phyloP scores from a whole-genome alignment of 2,113 vertebrate species.

The Clarias gariepinus region DNA sequence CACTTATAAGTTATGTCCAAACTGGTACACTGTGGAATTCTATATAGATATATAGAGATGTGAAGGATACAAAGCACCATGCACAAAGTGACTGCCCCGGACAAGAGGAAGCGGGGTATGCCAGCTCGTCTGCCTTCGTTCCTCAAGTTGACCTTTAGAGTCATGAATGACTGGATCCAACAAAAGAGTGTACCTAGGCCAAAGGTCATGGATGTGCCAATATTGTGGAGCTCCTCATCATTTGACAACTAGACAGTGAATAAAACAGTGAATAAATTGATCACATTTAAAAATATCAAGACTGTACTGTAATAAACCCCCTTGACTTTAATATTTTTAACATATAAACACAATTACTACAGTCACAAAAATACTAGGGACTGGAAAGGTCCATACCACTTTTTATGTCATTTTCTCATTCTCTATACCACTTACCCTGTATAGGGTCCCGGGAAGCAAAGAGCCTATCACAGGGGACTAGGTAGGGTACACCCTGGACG shows the following conservation, averaged over 20 bases:
- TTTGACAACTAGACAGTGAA: conserved; percentile 72
- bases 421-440: too few species aligned
- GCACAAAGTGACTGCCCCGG: conserved; percentile 79
- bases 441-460: too few species aligned
- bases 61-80: conserved; percentile 90
- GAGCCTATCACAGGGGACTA: too few species aligned
- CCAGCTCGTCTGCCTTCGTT: conserved; percentile 79
- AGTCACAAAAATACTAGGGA: neutral
- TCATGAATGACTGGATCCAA: conserved; percentile 88
- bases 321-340: neutral
- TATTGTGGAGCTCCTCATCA: conserved; percentile 77
- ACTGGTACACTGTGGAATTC: too few species aligned
- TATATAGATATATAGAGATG: too few species aligned
- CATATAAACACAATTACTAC: neutral
- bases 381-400: neutral
- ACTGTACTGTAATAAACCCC: neutral
- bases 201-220: conserved; percentile 81
- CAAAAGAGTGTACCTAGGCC: conserved; percentile 84
- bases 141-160: conserved; percentile 83
- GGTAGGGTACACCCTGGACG: too few species aligned
- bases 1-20: too few species aligned
- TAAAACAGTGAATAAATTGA: conserved; percentile 18
- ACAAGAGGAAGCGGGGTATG: conserved; percentile 79
- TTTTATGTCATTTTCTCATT: too few species aligned
- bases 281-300: neutral